Evolutionary conservation across 2,888 invertebrate genomes (phyloP), one percentile per base, ranked within the genome.

Genomic region (Tenodera sinensis): DNA sequence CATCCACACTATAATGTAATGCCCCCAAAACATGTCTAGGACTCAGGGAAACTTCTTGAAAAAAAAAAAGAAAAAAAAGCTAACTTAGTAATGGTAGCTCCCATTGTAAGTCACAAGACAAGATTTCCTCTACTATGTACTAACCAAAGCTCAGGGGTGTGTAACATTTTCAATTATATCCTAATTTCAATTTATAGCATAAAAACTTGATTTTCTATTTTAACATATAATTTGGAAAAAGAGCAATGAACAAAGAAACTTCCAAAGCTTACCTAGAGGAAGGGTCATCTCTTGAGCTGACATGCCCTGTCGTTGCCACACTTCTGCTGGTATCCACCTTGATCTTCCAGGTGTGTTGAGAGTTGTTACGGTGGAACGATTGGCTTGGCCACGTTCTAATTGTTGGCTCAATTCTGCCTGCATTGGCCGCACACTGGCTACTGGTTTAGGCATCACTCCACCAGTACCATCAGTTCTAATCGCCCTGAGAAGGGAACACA

Each of bases 251-350:
- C 7, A 82, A 54, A 71, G 20, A 71, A 1, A 71, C 14, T 30
- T 14, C 27, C 6, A 85, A 85, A 42, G 91, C 92, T 92, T 92
- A 96, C 97, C 97, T 89, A 97, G 94, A 6, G 98, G 98, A 90
- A 98, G 94, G 12, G 98, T 98, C 96, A 98, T 98, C 94, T 98
- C 98, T 93, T 98, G 98, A 30, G 98, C 98, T 28, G 97, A 97
- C 96, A 98, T 98, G 90, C 98, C 98, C 93, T 98, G 98, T 83
- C 97, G 94, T 92, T 97, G 97, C 97, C 97, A 97, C 89, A 97
- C 97, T 93, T 97, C 97, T 7, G 97, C 97, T 8, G 97, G 97
- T 91, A 98, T 97, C 97, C 97, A 97, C 87, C 96, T 93, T 4
- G 93, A 93, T 25, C 93, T 90, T 2, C 91, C 90, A 34, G 82